phyloP scores from a whole-genome alignment of 2,113 vertebrate genomes.

The Pandion haliaetus region DNA sequence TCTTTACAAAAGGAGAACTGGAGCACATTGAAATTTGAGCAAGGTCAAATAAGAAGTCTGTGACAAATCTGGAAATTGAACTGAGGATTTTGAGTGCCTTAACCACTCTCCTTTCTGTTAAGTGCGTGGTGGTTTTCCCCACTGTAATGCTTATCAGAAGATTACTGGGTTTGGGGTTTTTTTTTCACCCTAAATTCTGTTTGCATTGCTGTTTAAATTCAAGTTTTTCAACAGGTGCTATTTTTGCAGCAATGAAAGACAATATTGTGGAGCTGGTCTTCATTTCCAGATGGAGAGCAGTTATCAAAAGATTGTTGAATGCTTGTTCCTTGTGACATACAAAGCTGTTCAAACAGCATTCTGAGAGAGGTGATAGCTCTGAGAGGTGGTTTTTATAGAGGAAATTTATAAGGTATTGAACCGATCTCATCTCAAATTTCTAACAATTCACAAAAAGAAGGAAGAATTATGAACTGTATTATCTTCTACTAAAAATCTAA shows the following conservation, averaged over 20 bases:
- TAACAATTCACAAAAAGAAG: not conserved
- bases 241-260: not conserved
- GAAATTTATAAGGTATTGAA: not conserved
- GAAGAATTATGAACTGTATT: not conserved
- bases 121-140: not conserved
- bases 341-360: not conserved
- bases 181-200: not conserved
- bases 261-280: not conserved
- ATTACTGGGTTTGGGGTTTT: not conserved
- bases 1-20: not conserved
- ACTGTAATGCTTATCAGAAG: not conserved
- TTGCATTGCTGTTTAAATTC: not conserved
- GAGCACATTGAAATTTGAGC: not conserved
- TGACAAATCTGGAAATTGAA: not conserved
- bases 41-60: not conserved
- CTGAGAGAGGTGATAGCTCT: not conserved
- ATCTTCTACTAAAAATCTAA: not conserved
- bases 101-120: not conserved
- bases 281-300: not conserved
- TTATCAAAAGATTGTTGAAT: not conserved
- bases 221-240: not conserved
- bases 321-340: not conserved
- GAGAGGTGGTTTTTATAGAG: not conserved
- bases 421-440: not conserved
- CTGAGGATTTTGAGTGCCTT: not conserved